phyloP scores from a whole-genome alignment of 1,140 invertebrate genomes.

The Cyrtorhinus lividipennis region DNA sequence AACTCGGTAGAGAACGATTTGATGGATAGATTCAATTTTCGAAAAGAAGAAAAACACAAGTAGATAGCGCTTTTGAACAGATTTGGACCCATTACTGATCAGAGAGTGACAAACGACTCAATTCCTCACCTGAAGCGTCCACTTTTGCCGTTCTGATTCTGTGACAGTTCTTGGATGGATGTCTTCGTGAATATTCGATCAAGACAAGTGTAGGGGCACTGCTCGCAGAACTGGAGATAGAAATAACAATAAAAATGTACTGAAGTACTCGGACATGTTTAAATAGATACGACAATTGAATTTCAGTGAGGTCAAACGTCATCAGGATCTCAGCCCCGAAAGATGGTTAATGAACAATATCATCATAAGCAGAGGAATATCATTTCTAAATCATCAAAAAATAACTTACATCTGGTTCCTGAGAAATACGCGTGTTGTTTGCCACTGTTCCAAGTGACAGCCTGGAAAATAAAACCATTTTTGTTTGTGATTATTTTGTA shows the following conservation, averaged over 20 bases:
- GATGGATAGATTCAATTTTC: neutral
- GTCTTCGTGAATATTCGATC: neutral
- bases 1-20: neutral
- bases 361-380: constrained; percentile 10
- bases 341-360: constrained; percentile 30
- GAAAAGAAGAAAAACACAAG: neutral
- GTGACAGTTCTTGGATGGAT: no score
- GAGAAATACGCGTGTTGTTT: neutral
- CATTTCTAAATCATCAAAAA: neutral
- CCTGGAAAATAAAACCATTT: neutral
- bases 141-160: no score
- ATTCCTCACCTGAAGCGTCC: no score
- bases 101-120: no score
- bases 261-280: no score
- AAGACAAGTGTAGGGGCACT: neutral
- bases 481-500: neutral
- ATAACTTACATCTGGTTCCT: neutral
- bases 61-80: no score
- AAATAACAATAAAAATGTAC: no score
- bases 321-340: constrained; percentile 33
- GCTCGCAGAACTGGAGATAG: no score
- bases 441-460: neutral
- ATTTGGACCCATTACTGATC: no score
- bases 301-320: neutral
- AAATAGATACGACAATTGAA: no score